A percentile compares a stretch with the other conserved stretches of the same genome.
These are phyloP conservation scores for Antheraea pernyi DNA, from an alignment of 1,140 invertebrate genomes.

Conservation along the genomic window DNA sequence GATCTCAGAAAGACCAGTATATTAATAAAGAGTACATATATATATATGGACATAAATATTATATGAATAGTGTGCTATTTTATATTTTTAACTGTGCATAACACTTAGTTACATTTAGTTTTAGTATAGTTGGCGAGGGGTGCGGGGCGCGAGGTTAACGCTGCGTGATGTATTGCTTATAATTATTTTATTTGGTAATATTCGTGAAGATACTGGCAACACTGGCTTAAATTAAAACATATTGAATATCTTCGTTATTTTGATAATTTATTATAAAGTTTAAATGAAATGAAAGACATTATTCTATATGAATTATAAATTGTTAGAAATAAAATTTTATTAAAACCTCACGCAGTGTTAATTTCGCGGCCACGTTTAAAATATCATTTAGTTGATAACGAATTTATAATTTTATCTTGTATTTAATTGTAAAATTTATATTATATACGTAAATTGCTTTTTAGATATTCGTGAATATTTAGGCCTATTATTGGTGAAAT, in stretches of 20 bases:
- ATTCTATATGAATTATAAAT: too few relatives aligned
- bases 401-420: constrained; percentile 55
- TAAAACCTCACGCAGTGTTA: background rate
- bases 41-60: constrained; percentile 28
- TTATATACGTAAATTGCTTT: constrained; percentile 59
- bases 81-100: constrained; percentile 46
- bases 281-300: too few relatives aligned
- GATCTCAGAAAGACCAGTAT: constrained; percentile 76
- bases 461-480: constrained; percentile 20
- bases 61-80: constrained; percentile 41
- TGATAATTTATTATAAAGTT: too few relatives aligned
- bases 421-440: constrained; percentile 35
- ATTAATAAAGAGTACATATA: constrained; percentile 37
- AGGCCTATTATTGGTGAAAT: constrained; percentile 37
- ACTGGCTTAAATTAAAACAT: background rate
- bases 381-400: constrained; percentile 58
- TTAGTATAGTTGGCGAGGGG: background rate
- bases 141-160: background rate
- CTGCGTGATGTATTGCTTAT: background rate
- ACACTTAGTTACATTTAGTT: constrained; percentile 40
- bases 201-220: background rate
- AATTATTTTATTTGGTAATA: too few relatives aligned
- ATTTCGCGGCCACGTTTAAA: constrained; percentile 17
- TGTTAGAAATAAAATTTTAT: too few relatives aligned
- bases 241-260: too few relatives aligned